Conservation (phyloP, 2,888 invertebrate species). For the Parthenolecanium corni region DNA sequence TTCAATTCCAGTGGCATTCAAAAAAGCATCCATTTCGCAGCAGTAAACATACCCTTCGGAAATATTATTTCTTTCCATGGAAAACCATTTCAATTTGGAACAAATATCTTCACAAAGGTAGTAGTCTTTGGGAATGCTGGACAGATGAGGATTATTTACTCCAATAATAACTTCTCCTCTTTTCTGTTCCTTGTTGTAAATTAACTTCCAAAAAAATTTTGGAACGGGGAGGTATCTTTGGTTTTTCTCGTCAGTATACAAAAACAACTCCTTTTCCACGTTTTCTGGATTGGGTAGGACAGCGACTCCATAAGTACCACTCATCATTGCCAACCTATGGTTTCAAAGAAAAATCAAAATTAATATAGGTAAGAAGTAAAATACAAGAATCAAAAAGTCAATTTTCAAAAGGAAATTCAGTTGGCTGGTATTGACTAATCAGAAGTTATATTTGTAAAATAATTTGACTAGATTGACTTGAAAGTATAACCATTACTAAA, state of each 20-base stretch:
- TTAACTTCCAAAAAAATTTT: constrained; percentile 48
- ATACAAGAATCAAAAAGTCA: too few relatives aligned
- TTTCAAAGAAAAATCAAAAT: not conserved
- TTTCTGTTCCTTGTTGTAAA: constrained; percentile 43
- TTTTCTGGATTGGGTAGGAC: constrained; percentile 45
- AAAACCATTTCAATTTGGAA: constrained; percentile 43
- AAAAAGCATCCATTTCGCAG: constrained; percentile 48
- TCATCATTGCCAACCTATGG: constrained; percentile 34
- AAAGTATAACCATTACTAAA: too few relatives aligned
- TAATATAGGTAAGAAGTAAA: too few relatives aligned
- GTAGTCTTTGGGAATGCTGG: constrained; percentile 33
- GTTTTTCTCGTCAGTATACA: constrained; percentile 8
- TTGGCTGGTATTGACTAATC: too few relatives aligned
- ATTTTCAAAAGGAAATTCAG: too few relatives aligned
- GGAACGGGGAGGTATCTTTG: constrained; percentile 39
- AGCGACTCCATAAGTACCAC: constrained; percentile 49
- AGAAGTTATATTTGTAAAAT: too few relatives aligned
- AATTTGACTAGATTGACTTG: too few relatives aligned
- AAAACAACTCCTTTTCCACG: constrained; percentile 36
- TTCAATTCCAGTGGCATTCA: constrained; percentile 37
- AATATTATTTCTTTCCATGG: constrained; percentile 42
- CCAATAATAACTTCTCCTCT: constrained; percentile 49
- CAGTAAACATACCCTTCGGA: constrained; percentile 51
- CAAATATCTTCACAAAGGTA: constrained; percentile 45
- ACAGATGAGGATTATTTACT: constrained; percentile 49